Percentiles rank a stretch among this genome's conserved stretches.
phyloP scores from a whole-genome alignment of 2,888 invertebrate genomes.

The Lasioglossum pauxillum region DNA sequence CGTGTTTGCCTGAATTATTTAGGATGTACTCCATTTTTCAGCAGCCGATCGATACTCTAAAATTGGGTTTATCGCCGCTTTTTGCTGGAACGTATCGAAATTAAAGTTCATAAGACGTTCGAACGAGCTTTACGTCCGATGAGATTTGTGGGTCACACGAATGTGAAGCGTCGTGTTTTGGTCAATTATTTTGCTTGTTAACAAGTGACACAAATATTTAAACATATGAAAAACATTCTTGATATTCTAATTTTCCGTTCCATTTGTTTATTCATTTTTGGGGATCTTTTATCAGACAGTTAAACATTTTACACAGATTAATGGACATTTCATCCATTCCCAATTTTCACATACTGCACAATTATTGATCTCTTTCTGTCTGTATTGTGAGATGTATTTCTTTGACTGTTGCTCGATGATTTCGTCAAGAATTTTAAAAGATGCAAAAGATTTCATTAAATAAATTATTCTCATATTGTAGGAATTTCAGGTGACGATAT shows the following conservation, averaged over 20 bases:
- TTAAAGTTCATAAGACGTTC: background rate
- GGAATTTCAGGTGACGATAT: background rate
- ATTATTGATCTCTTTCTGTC: no score
- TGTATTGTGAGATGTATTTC: no score
- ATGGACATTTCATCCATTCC: background rate
- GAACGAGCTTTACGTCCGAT: background rate
- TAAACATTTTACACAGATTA: no score
- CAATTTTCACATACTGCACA: background rate
- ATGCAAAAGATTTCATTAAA: no score
- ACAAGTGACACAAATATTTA: no score
- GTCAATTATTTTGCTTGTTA: background rate
- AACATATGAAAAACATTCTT: no score
- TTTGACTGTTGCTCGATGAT: no score
- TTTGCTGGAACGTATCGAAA: background rate
- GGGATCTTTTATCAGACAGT: no score
- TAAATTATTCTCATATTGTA: background rate
- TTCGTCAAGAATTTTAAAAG: no score
- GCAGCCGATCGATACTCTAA: background rate
- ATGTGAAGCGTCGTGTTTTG: background rate
- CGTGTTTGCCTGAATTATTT: background rate
- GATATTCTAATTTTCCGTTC: no score
- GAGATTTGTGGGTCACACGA: background rate
- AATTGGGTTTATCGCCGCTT: background rate
- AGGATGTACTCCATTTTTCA: background rate
- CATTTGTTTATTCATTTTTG: no score